Percentiles rank a stretch among this genome's conserved stretches.
Evolutionary conservation across 2,888 invertebrate species (phyloP).

Genomic region (Heliconius ethilla): DNA sequence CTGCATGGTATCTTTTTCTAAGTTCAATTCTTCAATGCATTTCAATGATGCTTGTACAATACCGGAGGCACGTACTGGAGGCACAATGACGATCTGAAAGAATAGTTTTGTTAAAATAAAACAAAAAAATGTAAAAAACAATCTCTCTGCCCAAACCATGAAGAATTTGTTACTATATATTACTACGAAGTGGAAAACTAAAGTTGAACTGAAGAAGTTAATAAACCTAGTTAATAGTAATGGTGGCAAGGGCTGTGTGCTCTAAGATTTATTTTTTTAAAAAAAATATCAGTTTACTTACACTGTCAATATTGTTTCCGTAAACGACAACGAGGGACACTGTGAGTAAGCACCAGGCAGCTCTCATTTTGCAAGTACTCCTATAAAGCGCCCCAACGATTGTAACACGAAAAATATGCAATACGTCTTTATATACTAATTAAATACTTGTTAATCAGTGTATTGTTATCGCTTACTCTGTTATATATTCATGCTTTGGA

Average conservation of each 20-base stretch:
- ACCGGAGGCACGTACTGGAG: background rate
- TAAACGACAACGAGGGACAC: background rate
- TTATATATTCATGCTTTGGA: no score
- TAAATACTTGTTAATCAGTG: background rate
- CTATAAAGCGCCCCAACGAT: background rate
- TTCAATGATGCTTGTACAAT: slow-evolving; percentile 1
- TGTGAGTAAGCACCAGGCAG: background rate
- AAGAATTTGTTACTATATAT: no score
- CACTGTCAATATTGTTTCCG: background rate
- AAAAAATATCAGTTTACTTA: background rate
- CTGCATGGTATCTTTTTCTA: background rate
- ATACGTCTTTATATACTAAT: background rate
- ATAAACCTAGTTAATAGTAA: no score
- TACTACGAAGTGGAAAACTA: no score
- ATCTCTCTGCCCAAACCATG: background rate
- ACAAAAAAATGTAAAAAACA: no score
- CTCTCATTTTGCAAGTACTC: background rate
- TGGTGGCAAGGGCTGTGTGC: no score
- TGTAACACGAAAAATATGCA: background rate
- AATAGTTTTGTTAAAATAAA: background rate
- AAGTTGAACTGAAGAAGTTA: no score
- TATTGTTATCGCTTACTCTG: no score
- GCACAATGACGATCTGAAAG: background rate
- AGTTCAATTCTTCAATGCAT: slow-evolving; percentile 2
- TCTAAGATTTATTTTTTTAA: no score